A percentile compares a stretch with the other conserved stretches of the same genome.
Conservation (phyloP, 2,113 vertebrate species). For the Brachyhypopomus occidentalis region DNA sequence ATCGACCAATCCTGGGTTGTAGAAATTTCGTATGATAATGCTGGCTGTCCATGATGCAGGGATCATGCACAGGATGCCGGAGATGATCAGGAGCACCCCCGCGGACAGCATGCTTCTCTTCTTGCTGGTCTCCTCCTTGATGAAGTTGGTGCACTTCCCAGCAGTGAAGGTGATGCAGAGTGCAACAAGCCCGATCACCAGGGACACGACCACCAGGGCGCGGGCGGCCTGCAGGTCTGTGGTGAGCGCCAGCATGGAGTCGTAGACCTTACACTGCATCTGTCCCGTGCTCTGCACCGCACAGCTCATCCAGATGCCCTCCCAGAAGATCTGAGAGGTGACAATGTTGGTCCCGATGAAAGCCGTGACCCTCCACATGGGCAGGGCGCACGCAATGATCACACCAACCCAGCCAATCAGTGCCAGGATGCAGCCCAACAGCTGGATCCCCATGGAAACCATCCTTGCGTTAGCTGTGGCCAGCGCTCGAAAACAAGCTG, state of each 20-base stretch:
- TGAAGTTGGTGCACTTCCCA: slow-evolving; percentile 60
- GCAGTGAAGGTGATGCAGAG: slow-evolving; percentile 50
- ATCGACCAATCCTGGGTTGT: slow-evolving; percentile 56
- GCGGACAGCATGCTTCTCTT: slow-evolving; percentile 30
- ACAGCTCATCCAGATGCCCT: slow-evolving; percentile 65
- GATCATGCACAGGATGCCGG: slow-evolving; percentile 53
- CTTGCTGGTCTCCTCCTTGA: slow-evolving; percentile 43
- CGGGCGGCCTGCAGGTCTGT: slow-evolving; percentile 59
- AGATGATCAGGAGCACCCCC: slow-evolving; percentile 50
- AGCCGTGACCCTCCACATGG: slow-evolving; percentile 61
- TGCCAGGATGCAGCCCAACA: slow-evolving; percentile 54
- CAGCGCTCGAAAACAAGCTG: not conserved
- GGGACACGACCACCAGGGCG: slow-evolving; percentile 48
- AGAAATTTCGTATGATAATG: slow-evolving; percentile 56
- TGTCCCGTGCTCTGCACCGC: slow-evolving; percentile 61
- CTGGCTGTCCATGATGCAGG: slow-evolving; percentile 60
- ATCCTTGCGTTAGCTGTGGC: slow-evolving; percentile 6
- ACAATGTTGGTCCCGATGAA: slow-evolving; percentile 63
- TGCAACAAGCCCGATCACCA: slow-evolving; percentile 50
- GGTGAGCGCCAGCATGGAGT: slow-evolving; percentile 57
- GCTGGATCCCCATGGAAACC: slow-evolving; percentile 53
- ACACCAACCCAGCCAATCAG: slow-evolving; percentile 57
- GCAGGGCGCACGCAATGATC: slow-evolving; percentile 51
- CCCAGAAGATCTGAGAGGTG: slow-evolving; percentile 59
- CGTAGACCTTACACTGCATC: slow-evolving; percentile 61